These are phyloP conservation scores for Spheniscus humboldti DNA, from an alignment of 2,797 vertebrate genomes.

Conservation along the genomic window DNA sequence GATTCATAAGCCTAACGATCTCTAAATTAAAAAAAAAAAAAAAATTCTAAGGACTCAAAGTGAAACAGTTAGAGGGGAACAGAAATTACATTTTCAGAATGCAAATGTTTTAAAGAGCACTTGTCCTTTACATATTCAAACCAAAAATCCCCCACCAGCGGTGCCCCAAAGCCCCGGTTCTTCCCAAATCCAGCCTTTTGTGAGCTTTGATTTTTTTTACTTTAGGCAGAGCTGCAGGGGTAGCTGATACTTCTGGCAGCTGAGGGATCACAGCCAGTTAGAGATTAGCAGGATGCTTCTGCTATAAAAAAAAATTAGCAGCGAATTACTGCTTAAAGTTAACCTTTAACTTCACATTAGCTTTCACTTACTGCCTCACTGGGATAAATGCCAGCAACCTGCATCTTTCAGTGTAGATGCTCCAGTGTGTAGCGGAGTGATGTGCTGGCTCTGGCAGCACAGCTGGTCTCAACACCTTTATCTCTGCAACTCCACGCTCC, in stretches of 20 bases:
- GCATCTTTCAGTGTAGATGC: background rate
- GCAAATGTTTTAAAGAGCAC: background rate
- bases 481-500: background rate
- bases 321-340: background rate
- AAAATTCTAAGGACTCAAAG: background rate
- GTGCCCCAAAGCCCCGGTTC: background rate
- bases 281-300: background rate
- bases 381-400: background rate
- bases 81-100: background rate
- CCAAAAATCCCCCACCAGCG: background rate
- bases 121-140: background rate
- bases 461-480: background rate
- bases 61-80: background rate
- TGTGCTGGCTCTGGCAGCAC: background rate
- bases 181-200: background rate
- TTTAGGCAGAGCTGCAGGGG: background rate
- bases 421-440: fast-evolving
- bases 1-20: background rate
- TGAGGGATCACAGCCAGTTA: background rate
- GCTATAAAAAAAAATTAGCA: background rate
- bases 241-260: background rate
- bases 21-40: background rate
- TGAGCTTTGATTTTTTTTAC: background rate
- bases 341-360: background rate
- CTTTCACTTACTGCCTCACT: background rate